Evolutionary conservation across 2,797 vertebrate genomes (phyloP).

Genomic region (Sebastolobus altivelis): DNA sequence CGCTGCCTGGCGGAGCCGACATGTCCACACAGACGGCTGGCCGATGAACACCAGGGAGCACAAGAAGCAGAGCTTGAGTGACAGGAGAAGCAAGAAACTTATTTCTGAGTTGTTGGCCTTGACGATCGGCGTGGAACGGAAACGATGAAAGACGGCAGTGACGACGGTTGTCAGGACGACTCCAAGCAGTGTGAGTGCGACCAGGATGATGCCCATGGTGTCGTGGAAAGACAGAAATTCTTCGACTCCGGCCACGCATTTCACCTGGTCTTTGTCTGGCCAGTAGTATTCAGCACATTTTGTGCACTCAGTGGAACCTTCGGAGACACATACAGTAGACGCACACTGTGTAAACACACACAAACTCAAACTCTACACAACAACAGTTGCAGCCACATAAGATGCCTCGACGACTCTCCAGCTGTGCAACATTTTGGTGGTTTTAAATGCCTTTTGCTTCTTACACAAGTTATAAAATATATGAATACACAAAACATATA

Average conservation of each 20-base stretch:
- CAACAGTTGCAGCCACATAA: background rate
- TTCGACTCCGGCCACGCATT: constrained; percentile 77
- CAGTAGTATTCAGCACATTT: constrained; percentile 81
- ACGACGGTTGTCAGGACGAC: constrained; percentile 71
- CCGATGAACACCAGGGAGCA: constrained; percentile 82
- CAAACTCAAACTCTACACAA: background rate
- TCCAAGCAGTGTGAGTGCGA: constrained; percentile 75
- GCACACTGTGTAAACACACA: background rate
- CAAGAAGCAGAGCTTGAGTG: constrained; percentile 84
- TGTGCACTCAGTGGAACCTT: constrained; percentile 81
- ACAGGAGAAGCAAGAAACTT: constrained; percentile 84
- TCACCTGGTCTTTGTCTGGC: constrained; percentile 78
- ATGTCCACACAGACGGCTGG: constrained; percentile 79
- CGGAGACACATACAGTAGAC: constrained; percentile 18
- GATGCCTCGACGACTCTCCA: background rate
- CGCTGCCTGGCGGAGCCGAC: constrained; percentile 77
- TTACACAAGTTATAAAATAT: background rate
- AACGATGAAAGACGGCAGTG: constrained; percentile 74
- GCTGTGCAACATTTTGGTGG: too few relatives aligned
- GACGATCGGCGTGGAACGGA: constrained; percentile 81
- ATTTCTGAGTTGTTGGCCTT: constrained; percentile 86
- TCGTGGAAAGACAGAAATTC: constrained; percentile 84
- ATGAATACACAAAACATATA: constrained; percentile 20
- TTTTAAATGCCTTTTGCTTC: background rate
- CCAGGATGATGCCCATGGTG: constrained; percentile 82